These are phyloP conservation scores for Cetonia aurata DNA, from an alignment of 2,888 invertebrate genomes.

Conservation along the genomic window DNA sequence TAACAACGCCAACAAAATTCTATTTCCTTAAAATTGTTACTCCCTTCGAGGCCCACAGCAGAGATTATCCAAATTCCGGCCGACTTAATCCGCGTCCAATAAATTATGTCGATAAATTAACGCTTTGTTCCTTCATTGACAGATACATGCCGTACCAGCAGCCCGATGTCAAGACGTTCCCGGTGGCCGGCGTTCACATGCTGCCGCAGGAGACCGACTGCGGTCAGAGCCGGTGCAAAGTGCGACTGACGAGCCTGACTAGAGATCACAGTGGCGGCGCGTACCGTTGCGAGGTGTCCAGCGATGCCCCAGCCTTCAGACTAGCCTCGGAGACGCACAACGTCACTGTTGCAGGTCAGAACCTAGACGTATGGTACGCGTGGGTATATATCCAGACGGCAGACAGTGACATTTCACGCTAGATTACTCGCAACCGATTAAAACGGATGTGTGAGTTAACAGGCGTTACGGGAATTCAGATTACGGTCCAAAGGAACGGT, in stretches of 20 bases:
- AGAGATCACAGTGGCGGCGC: slow-evolving; percentile 66
- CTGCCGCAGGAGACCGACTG: slow-evolving; percentile 58
- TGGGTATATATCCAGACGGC: not conserved
- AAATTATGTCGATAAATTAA: slow-evolving; percentile 43
- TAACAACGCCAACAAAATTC: not conserved
- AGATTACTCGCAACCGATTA: too few relatives aligned
- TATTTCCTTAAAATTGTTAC: not conserved
- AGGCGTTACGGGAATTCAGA: too few relatives aligned
- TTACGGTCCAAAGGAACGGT: too few relatives aligned
- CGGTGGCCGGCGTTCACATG: slow-evolving; percentile 64
- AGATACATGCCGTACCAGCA: slow-evolving; percentile 60
- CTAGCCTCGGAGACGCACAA: slow-evolving; percentile 71
- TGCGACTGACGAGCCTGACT: slow-evolving; percentile 63
- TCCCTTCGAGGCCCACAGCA: not conserved
- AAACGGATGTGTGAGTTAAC: too few relatives aligned
- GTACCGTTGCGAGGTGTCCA: slow-evolving; percentile 74
- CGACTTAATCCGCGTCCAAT: slow-evolving; percentile 30
- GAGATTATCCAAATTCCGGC: slow-evolving; percentile 28
- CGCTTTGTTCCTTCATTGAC: slow-evolving; percentile 49
- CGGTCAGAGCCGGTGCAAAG: slow-evolving; percentile 61
- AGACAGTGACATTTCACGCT: too few relatives aligned
- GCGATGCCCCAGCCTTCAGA: slow-evolving; percentile 73
- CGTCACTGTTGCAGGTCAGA: slow-evolving; percentile 73
- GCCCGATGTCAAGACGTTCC: slow-evolving; percentile 61
- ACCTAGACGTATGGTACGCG: not conserved